A percentile compares a stretch with the other conserved stretches of the same genome.
phyloP scores from a whole-genome alignment of 2,888 invertebrate species.

The Punctoribates punctum region DNA sequence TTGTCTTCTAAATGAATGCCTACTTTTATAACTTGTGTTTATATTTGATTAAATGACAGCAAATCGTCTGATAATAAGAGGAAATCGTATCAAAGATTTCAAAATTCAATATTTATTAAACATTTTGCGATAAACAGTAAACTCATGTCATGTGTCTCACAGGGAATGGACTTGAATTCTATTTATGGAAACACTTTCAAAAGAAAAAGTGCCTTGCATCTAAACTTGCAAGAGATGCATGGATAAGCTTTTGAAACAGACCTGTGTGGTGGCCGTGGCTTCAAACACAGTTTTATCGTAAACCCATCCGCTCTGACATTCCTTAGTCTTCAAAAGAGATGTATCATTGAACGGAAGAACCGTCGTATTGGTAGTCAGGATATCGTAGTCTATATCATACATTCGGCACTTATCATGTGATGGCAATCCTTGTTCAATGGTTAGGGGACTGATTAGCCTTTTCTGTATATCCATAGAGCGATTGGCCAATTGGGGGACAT shows the following conservation, averaged over 20 bases:
- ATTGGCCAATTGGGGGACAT: conserved; percentile 59
- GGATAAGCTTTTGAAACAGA: no score
- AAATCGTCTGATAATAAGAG: not conserved
- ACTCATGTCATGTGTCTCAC: no score
- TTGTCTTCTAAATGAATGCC: not conserved
- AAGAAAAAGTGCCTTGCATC: no score
- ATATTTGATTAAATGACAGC: not conserved
- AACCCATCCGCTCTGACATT: conserved; percentile 69
- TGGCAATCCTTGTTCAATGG: conserved; percentile 53
- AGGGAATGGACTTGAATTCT: no score
- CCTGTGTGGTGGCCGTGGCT: conserved; percentile 74
- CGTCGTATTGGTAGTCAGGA: not conserved
- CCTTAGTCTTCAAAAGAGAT: not conserved
- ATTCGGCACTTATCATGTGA: conserved; percentile 57
- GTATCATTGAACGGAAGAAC: not conserved
- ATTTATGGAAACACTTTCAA: no score
- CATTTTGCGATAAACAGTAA: no score
- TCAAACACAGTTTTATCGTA: conserved; percentile 67
- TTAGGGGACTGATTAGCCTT: conserved; percentile 59
- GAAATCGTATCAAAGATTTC: no score
- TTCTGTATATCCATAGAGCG: conserved; percentile 58
- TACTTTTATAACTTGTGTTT: not conserved
- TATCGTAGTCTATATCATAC: conserved; percentile 53
- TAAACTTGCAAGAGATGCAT: no score
- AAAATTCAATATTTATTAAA: no score